A percentile compares a stretch with the other conserved stretches of the same genome.
Conservation (phyloP, 30 jellyfish, hydroid and myxozoan species). For the Nemopilema nomurai region DNA sequence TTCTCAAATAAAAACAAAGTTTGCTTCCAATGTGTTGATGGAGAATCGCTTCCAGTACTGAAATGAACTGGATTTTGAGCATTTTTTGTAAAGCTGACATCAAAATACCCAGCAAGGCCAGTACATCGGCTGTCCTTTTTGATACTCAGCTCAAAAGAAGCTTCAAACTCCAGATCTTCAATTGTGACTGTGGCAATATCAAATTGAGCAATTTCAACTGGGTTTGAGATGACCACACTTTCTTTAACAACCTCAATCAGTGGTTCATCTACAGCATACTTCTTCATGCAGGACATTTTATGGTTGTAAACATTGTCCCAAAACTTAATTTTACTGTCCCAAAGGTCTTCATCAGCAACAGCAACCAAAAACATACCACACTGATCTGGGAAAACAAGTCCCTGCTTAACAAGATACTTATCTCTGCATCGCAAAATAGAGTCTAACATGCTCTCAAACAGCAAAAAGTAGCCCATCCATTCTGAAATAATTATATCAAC, state of each 20-base stretch:
- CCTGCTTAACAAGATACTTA: constrained; percentile 50
- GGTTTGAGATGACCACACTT: constrained; percentile 54
- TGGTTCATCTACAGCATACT: constrained; percentile 81
- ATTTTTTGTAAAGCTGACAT: constrained; percentile 58
- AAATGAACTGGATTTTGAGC: constrained; percentile 41
- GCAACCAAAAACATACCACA: constrained; percentile 73
- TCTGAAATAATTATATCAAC: constrained; percentile 93
- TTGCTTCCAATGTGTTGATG: constrained; percentile 97
- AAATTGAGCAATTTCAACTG: constrained; percentile 41
- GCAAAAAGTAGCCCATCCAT: constrained; percentile 98
- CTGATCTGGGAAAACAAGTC: constrained; percentile 80
- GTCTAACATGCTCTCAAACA: constrained; percentile 95
- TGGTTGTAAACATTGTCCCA: constrained; percentile 94
- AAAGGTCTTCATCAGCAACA: constrained; percentile 62
- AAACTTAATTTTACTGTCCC: constrained; percentile 67
- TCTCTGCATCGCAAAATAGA: constrained; percentile 83
- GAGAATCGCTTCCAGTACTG: constrained; percentile 79
- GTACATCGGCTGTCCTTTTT: constrained; percentile 46
- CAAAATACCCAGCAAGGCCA: constrained; percentile 91
- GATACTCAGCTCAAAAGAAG: constrained; percentile 47
- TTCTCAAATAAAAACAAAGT: constrained; percentile 77
- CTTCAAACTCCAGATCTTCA: constrained; percentile 69
- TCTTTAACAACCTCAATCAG: constrained; percentile 58
- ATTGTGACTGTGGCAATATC: constrained; percentile 65
- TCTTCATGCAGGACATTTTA: constrained; percentile 85